These are phyloP conservation scores for Actias luna DNA, from an alignment of 2,888 invertebrate genomes.

Conservation along the genomic window DNA sequence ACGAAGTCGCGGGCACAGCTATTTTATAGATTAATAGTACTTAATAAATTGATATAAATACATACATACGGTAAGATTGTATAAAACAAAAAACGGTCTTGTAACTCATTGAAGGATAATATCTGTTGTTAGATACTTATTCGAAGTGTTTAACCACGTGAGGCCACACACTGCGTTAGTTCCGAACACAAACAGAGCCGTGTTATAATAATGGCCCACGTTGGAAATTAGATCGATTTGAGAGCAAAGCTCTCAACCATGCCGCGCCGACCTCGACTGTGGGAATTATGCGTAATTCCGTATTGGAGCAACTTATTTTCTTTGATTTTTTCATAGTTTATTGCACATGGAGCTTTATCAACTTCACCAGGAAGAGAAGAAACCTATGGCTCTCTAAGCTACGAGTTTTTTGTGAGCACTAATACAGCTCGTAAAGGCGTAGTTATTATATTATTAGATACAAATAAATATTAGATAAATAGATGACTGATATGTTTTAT, in stretches of 20 bases:
- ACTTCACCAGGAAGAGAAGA: neutral
- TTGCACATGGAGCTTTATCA: neutral
- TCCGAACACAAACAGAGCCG: neutral
- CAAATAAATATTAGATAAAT: no score
- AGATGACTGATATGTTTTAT: no score
- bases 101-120: neutral
- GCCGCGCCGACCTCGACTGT: neutral
- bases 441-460: no score
- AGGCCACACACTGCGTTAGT: neutral
- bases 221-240: slow-evolving; percentile 15
- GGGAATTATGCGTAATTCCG: neutral
- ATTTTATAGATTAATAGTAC: no score
- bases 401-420: neutral
- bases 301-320: neutral
- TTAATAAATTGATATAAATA: no score
- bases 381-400: neutral
- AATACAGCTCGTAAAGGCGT: no score
- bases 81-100: neutral
- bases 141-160: neutral
- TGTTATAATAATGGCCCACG: neutral
- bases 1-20: no score
- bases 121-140: neutral
- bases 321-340: neutral
- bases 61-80: no score
- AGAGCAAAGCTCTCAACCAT: neutral